Evolutionary conservation across 2,797 vertebrate genomes (phyloP).

Genomic region (Gymnopithys bicolor): DNA sequence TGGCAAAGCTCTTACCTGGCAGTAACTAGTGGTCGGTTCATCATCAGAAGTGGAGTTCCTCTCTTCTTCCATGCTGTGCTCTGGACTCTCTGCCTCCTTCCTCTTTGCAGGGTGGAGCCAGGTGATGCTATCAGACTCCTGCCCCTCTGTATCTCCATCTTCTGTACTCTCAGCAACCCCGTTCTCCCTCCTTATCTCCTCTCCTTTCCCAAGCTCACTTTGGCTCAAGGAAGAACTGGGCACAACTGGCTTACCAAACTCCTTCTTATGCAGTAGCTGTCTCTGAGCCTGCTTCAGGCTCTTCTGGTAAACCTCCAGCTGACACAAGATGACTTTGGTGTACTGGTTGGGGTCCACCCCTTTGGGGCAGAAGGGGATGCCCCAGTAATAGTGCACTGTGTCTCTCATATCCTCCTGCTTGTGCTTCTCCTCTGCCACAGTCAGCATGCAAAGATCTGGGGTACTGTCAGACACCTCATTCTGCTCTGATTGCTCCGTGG

Average conservation of each 20-base stretch:
- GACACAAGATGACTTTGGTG: conserved; percentile 91
- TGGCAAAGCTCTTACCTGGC: conserved; percentile 74
- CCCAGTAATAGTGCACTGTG: conserved; percentile 94
- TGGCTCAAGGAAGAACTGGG: conserved; percentile 73
- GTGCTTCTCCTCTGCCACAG: conserved; percentile 15
- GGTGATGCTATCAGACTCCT: conserved; percentile 62
- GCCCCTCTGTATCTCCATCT: conserved; percentile 69
- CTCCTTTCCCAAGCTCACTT: conserved; percentile 64
- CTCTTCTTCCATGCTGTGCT: conserved; percentile 66
- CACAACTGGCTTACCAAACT: conserved; percentile 86
- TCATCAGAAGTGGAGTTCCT: conserved; percentile 70
- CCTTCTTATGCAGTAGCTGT: conserved; percentile 85
- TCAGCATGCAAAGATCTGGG: neutral
- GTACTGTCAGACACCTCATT: neutral
- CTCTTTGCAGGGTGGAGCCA: conserved; percentile 66
- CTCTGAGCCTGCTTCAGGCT: conserved; percentile 91
- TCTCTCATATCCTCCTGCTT: conserved; percentile 61
- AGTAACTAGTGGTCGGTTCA: conserved; percentile 76
- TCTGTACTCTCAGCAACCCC: conserved; percentile 70
- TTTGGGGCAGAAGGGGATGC: conserved; percentile 93
- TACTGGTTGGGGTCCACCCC: conserved; percentile 91
- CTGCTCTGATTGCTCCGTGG: conserved; percentile 43
- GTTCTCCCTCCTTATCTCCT: conserved; percentile 62
- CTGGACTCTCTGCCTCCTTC: conserved; percentile 64
- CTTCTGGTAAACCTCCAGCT: conserved; percentile 93